Percentiles rank a stretch among this genome's conserved stretches.
These are phyloP conservation scores for Nannobrachium achirus DNA, from an alignment of 2,113 vertebrate genomes.

Conservation along the genomic window DNA sequence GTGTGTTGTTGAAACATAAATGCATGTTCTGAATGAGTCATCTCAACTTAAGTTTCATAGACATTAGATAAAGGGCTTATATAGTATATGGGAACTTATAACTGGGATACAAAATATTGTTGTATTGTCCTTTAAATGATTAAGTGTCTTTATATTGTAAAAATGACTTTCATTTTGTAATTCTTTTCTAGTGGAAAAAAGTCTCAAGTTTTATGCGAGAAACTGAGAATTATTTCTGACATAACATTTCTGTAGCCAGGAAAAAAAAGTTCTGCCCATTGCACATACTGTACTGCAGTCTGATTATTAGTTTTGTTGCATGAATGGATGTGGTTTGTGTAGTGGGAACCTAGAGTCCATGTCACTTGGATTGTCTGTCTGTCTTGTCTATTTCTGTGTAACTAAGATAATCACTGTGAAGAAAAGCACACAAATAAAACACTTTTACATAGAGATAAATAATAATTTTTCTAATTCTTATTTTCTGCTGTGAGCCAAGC, in stretches of 20 bases:
- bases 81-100: not conserved
- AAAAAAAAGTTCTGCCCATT: no score
- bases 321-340: no score
- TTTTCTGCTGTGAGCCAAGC: no score
- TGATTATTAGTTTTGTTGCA: not conserved
- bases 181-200: slow-evolving; percentile 2
- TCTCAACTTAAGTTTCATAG: slow-evolving; percentile 11
- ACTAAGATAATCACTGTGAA: no score
- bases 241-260: not conserved
- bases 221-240: not conserved
- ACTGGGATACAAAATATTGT: not conserved
- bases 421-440: no score
- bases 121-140: slow-evolving; percentile 11
- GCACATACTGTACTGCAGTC: no score
- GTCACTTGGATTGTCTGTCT: no score
- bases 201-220: slow-evolving; percentile 2
- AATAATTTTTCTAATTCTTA: no score
- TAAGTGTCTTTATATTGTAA: slow-evolving; percentile 18
- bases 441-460: no score
- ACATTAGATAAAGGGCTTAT: not conserved
- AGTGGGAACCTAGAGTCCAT: no score
- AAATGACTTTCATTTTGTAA: slow-evolving; percentile 22
- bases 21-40: not conserved
- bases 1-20: slow-evolving; percentile 1
- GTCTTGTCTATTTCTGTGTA: no score